Evolutionary conservation across 2,113 vertebrate species (phyloP), one percentile per base, ranked within the genome.

Genomic region (Corythornis cristatus): DNA sequence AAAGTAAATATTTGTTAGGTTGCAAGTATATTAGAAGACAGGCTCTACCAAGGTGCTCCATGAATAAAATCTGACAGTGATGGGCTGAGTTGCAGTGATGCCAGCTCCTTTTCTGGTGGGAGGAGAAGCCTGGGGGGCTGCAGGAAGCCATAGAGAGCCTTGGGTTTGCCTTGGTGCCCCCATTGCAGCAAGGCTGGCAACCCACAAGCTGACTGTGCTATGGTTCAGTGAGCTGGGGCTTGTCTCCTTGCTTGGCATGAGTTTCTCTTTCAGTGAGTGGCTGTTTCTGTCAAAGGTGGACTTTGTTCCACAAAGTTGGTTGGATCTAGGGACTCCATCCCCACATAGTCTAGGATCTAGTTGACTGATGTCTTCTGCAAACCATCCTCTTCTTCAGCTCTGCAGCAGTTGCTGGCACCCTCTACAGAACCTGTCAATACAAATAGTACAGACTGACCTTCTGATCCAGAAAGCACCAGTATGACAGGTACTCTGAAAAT

Each of bases 1-100:
- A 90, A 92, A 86, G 86, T 81, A 92, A 92, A 45, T 75, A 80
- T 80, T 90, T 89, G 60, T 94, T 67, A 50, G 91, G 33, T 62
- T 57, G 18, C 6, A 1, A 42, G 72, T 61, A 60, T 92, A 62
- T 88, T 50, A 74, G 78, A 75, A 85, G 73, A 21, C 73, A 86
- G 67, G 83, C 61, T 84, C 89, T 28, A 42, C 81, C 40, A 35
- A 64, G 25, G 64, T 66, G 42, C 86, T 93, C 8, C 0, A 56
- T 78, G 92, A 87, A 83, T 92, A 74, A 82, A 65, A 67, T 42
- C 64, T 66, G 72, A 89, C 20, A 64, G 71, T 54, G 51, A 84
- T 64, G 0, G 0, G 26, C 50, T 40, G 48, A 3, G 2, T 66
- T 50, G 77, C 67, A 71, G 45, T 28, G 35, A 76, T 88, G 67